These are phyloP conservation scores for Drosophila setifemur DNA, from an alignment of 1,140 invertebrate genomes.

Conservation along the genomic window DNA sequence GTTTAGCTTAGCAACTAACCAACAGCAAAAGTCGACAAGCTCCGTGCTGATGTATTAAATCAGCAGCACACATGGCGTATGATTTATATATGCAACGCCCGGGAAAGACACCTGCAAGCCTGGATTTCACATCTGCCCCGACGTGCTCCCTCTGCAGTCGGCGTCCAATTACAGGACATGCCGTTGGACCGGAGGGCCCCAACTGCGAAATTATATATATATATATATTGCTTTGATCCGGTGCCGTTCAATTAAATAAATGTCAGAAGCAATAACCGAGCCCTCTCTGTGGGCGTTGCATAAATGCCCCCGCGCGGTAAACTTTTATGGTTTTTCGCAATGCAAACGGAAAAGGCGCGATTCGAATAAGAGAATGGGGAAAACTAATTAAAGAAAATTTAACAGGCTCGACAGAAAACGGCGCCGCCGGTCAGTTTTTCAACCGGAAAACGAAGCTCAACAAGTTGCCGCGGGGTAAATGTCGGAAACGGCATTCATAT, in stretches of 20 bases:
- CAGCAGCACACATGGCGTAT: slow-evolving; percentile 23
- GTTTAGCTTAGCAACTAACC: not conserved
- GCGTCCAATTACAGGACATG: not conserved
- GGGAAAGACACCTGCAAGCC: not conserved
- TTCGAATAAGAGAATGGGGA: not conserved
- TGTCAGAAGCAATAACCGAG: slow-evolving; percentile 31
- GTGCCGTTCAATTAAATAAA: slow-evolving; percentile 44
- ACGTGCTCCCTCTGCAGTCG: not conserved
- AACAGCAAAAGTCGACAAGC: not conserved
- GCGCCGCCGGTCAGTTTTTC: not conserved
- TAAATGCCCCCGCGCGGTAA: not conserved
- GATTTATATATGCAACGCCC: slow-evolving; percentile 14
- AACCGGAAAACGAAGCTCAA: slow-evolving; percentile 8
- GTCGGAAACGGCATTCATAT: not conserved
- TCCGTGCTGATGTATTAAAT: slow-evolving; percentile 23
- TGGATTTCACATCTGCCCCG: too few relatives aligned
- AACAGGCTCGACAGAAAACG: not conserved
- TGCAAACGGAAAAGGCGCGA: not conserved
- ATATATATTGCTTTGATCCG: slow-evolving; percentile 3
- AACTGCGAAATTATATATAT: not conserved
- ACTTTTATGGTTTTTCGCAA: not conserved
- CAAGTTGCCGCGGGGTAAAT: slow-evolving; percentile 12
- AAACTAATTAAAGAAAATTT: slow-evolving; percentile 30
- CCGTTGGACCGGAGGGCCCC: not conserved
- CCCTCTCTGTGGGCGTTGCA: not conserved